Conservation (phyloP, 2,113 vertebrate genomes). For the Stigmatopora argus region DNA sequence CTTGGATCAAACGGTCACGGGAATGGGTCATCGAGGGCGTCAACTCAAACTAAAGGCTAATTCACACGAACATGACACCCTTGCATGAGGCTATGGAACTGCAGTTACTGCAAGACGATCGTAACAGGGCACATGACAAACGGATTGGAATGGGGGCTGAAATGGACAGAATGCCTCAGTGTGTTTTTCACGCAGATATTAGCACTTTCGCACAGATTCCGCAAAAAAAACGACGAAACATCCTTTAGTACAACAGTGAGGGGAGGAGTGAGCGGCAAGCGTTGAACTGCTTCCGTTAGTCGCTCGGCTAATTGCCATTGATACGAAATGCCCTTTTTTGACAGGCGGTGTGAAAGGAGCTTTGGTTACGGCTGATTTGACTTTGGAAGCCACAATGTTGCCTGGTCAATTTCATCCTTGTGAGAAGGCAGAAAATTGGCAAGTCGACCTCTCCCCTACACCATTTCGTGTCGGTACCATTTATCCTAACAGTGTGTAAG, state of each 20-base stretch:
- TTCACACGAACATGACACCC: background rate
- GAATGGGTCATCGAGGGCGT: background rate
- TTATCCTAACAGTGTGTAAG: background rate
- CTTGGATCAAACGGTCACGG: background rate
- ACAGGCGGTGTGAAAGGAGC: background rate
- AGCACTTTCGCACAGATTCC: no score
- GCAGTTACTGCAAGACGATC: no score
- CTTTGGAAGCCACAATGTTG: background rate
- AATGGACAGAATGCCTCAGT: no score
- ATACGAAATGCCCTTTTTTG: background rate
- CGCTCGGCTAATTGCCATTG: background rate
- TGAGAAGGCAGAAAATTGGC: constrained; percentile 1
- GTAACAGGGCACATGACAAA: no score
- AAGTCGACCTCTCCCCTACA: constrained; percentile 28
- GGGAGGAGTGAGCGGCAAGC: background rate
- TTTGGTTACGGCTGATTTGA: background rate
- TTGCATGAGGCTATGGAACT: no score
- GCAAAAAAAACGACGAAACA: no score
- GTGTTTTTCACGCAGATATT: no score
- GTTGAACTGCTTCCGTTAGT: background rate
- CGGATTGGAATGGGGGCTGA: no score
- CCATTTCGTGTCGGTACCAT: background rate
- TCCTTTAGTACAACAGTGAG: no score
- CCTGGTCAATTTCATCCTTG: background rate
- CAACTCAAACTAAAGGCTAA: background rate